Base-by-base conservation (phyloP, 2,797 vertebrate species). In the Parotocinclus haroldoi region DNA sequence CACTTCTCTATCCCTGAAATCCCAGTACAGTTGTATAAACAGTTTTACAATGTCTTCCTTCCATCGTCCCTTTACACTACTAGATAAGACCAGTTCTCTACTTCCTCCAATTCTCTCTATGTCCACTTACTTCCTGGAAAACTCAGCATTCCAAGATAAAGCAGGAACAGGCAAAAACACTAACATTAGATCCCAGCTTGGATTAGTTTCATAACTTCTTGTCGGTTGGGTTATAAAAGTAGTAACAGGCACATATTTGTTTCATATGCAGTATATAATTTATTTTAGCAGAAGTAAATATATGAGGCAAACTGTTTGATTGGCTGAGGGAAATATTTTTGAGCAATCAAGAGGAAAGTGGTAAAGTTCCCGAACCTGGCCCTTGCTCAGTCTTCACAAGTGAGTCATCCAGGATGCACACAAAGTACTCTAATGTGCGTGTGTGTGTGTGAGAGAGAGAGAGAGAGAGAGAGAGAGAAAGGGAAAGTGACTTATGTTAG, bases 101-200 rank as follows among this genome's bases (percentile, higher is more conserved):
- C 55, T 71, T 74, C 72, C 78, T 73, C 13, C 72, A 39, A 76
- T 76, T 76, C 64, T 71, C 37, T 58, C 16, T 13, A 45, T 49
- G 50, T 55, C n/a, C 11, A 10, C 16, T 54, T 37, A 52, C 16
- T 44, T 75, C 79, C 74, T 73, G 70, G 48, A 39, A 45, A 4
- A 7, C 36, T 38, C 10, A 11, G 0, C 53, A 46, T 36, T 1
- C 44, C 36, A 45, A 52, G 57, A 66, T 55, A 36, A 8, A 18
- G 36, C 13, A 56, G 39, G 53, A 48, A 58, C 14, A 38, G 36
- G 65, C 54, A 42, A 66, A 27, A 27, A 2, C 53, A 45, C 16
- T 17, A 40, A 59, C 44, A 12, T 27, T 13, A 39, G 40, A 42
- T 48, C 40, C 40, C 13, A 66, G 10, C 39, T 40, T 13, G 37